phyloP scores from a whole-genome alignment of 2,113 vertebrate genomes.

The Brienomyrus longianalis region DNA sequence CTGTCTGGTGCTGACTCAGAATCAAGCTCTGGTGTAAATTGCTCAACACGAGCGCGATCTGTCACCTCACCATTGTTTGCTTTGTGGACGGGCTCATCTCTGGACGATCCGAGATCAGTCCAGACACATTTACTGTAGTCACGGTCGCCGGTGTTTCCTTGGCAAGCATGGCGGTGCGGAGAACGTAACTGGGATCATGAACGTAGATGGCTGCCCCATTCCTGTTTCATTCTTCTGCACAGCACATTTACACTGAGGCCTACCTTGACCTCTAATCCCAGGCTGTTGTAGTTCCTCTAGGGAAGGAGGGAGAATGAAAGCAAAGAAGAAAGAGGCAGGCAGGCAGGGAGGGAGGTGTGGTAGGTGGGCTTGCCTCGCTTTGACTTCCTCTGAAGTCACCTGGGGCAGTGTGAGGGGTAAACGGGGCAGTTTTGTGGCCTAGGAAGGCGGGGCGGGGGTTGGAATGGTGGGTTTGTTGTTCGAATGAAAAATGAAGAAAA shows the following conservation, averaged over 20 bases:
- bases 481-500: background rate
- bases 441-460: background rate
- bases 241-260: background rate
- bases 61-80: background rate
- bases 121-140: background rate
- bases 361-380: background rate
- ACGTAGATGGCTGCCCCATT: background rate
- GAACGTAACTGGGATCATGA: background rate
- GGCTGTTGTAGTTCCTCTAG: constrained; percentile 10
- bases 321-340: constrained; percentile 1
- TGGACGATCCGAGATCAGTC: background rate
- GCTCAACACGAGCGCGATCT: background rate
- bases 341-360: background rate
- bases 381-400: constrained; percentile 17
- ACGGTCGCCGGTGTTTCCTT: background rate
- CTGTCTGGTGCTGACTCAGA: background rate
- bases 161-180: background rate
- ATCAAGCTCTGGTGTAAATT: background rate
- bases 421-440: background rate
- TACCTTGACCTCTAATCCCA: background rate
- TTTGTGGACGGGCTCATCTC: background rate
- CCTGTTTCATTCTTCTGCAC: background rate
- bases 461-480: constrained; percentile 12
- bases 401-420: background rate
- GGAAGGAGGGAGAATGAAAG: background rate